Evolutionary conservation across 2,888 invertebrate species (phyloP).

Genomic region (Tachina fera): DNA sequence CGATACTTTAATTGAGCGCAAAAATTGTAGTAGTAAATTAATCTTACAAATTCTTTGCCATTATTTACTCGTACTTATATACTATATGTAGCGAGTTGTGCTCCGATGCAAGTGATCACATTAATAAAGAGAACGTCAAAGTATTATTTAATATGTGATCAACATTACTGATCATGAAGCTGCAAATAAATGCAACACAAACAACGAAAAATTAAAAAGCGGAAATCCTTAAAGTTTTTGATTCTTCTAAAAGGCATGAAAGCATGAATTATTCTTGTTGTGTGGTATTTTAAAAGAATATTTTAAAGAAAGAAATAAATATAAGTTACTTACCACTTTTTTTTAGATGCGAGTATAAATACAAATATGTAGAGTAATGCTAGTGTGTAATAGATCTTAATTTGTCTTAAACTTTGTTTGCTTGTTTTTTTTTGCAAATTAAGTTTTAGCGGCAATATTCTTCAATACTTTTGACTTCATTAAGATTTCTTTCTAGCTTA

Average conservation of each 20-base stretch:
- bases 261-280: conserved; percentile 59
- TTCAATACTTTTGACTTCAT: neutral
- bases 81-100: neutral
- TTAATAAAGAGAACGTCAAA: conserved; percentile 30
- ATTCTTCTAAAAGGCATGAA: conserved; percentile 43
- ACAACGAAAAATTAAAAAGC: conserved; percentile 38
- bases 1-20: conserved; percentile 81
- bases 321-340: neutral
- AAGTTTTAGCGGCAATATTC: neutral
- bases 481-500: neutral
- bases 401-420: neutral
- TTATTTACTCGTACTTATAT: conserved; percentile 39
- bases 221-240: conserved; percentile 67
- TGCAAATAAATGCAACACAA: conserved; percentile 13
- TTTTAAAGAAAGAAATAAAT: neutral
- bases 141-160: conserved; percentile 69
- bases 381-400: neutral
- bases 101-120: conserved; percentile 9
- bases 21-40: conserved; percentile 71
- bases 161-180: conserved; percentile 67
- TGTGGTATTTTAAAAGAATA: conserved; percentile 54
- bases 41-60: conserved; percentile 61
- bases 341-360: neutral
- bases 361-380: neutral
- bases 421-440: neutral